Evolutionary conservation across 2,888 invertebrate species (phyloP).

Genomic region (Melipona beecheii): DNA sequence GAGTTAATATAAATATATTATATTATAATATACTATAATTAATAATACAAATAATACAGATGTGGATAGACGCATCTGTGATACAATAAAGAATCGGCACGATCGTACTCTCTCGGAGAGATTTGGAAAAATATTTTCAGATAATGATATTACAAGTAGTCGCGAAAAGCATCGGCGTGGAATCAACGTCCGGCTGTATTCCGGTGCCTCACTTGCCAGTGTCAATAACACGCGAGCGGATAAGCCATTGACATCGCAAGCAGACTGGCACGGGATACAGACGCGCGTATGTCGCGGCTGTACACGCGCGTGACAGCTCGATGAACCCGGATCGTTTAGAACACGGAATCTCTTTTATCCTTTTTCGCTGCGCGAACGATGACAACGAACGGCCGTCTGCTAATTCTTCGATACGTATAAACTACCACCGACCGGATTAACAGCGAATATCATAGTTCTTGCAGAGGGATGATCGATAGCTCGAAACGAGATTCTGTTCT

Average conservation of each 20-base stretch:
- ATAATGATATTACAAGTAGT: conserved; percentile 4
- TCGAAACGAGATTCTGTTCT: not conserved
- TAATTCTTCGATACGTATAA: conserved; percentile 24
- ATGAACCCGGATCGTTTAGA: conserved; percentile 61
- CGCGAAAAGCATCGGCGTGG: not conserved
- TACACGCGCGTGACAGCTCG: conserved; percentile 59
- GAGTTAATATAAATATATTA: no score
- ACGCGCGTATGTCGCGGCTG: conserved; percentile 23
- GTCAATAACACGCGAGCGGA: conserved; percentile 65
- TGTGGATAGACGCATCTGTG: no score
- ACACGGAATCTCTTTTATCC: conserved; percentile 59
- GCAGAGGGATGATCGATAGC: not conserved
- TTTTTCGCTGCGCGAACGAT: conserved; percentile 23
- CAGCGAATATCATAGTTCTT: not conserved
- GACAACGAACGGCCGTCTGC: not conserved
- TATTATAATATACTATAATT: no score
- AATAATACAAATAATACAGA: no score
- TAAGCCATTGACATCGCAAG: conserved; percentile 69
- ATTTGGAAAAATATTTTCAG: not conserved
- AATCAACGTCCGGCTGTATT: conserved; percentile 30
- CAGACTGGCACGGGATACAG: conserved; percentile 49
- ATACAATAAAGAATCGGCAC: not conserved
- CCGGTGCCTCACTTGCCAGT: conserved; percentile 51
- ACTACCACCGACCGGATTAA: not conserved
- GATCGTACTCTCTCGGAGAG: not conserved